Evolutionary conservation across 2,888 invertebrate genomes (phyloP).

Genomic region (Gortyna flavago): DNA sequence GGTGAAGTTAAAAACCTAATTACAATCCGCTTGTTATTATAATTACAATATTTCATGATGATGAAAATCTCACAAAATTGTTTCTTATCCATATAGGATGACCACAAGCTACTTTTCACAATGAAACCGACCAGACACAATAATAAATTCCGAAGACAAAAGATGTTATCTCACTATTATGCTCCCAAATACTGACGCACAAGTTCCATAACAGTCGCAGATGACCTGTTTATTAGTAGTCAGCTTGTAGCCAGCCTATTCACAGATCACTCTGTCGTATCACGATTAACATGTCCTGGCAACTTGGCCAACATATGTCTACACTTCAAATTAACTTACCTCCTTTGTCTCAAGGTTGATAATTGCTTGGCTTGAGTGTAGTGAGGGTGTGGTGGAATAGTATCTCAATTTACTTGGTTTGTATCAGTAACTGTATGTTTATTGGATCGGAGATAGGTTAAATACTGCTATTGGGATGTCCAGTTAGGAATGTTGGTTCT

Average conservation of each 20-base stretch:
- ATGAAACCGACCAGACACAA: slow-evolving; percentile 11
- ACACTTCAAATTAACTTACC: slow-evolving; percentile 26
- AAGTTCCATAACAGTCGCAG: slow-evolving; percentile 18
- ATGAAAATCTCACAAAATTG: neutral
- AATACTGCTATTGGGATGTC: slow-evolving; percentile 41
- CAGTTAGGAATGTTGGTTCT: slow-evolving; percentile 32
- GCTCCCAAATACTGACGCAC: slow-evolving; percentile 5
- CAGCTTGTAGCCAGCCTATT: slow-evolving; percentile 68
- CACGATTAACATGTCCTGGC: slow-evolving; percentile 80
- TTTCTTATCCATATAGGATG: neutral
- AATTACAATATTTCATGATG: neutral
- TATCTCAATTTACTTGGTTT: slow-evolving; percentile 49
- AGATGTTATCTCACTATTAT: slow-evolving; percentile 21
- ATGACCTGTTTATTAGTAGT: slow-evolving; percentile 48
- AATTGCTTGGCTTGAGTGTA: slow-evolving; percentile 12
- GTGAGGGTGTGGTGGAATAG: slow-evolving; percentile 7
- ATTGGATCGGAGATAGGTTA: slow-evolving; percentile 59
- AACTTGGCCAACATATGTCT: slow-evolving; percentile 68
- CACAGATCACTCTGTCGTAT: slow-evolving; percentile 79
- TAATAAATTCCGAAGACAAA: neutral
- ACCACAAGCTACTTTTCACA: neutral
- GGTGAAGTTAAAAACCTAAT: neutral
- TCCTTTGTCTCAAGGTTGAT: slow-evolving; percentile 8
- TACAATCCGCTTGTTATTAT: neutral
- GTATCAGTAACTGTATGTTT: slow-evolving; percentile 58